Percentiles rank a stretch among this genome's conserved stretches.
Evolutionary conservation across 2,113 vertebrate genomes (phyloP).

Genomic region (Chionomys nivalis): DNA sequence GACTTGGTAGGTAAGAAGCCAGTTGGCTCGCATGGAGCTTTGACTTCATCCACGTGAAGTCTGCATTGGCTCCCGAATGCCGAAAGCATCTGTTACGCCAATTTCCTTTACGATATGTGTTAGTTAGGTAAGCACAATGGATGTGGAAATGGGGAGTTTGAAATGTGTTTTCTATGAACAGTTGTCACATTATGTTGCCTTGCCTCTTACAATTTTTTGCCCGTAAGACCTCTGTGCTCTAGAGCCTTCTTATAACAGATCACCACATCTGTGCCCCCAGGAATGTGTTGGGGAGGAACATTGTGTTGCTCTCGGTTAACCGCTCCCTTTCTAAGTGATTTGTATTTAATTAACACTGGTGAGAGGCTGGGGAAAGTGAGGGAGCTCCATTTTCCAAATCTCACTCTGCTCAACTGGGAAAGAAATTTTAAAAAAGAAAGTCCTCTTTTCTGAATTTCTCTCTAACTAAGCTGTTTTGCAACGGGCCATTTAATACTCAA

Average conservation of each 20-base stretch:
- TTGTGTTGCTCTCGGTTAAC: slow-evolving; percentile 89
- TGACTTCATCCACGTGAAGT: slow-evolving; percentile 77
- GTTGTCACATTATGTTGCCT: slow-evolving; percentile 55
- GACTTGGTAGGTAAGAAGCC: slow-evolving; percentile 75
- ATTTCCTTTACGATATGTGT: slow-evolving; percentile 70
- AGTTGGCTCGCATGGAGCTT: slow-evolving; percentile 67
- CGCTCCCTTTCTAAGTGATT: slow-evolving; percentile 90
- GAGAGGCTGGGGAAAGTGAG: slow-evolving; percentile 90
- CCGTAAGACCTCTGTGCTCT: slow-evolving; percentile 64
- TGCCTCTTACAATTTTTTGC: slow-evolving; percentile 73
- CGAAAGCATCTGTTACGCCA: slow-evolving; percentile 79
- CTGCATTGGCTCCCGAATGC: slow-evolving; percentile 63
- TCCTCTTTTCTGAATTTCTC: slow-evolving; percentile 85
- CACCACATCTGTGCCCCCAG: slow-evolving; percentile 71
- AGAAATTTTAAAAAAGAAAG: slow-evolving; percentile 81
- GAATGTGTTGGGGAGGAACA: slow-evolving; percentile 77
- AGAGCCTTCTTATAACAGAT: slow-evolving; percentile 69
- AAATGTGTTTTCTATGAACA: slow-evolving; percentile 75
- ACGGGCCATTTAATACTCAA: slow-evolving; percentile 91
- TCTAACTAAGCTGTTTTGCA: slow-evolving; percentile 91
- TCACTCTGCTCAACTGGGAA: slow-evolving; percentile 85
- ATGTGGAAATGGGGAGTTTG: slow-evolving; percentile 69
- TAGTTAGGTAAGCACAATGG: slow-evolving; percentile 83
- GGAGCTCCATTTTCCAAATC: slow-evolving; percentile 89
- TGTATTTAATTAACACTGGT: slow-evolving; percentile 95